Conservation (phyloP, 2,888 invertebrate genomes). For the Apotomis capreana region DNA sequence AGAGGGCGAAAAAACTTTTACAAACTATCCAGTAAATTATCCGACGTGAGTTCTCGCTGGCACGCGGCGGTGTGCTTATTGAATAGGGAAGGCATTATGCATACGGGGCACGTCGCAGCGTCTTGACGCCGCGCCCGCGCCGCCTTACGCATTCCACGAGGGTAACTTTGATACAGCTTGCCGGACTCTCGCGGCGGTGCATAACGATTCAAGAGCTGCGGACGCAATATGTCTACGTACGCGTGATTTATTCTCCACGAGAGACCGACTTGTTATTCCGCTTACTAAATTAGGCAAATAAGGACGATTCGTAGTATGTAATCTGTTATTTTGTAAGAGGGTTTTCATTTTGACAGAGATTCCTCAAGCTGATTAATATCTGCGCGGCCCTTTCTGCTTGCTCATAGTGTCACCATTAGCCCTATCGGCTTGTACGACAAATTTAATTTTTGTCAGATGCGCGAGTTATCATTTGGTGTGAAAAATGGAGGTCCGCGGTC, state of each 20-base stretch:
- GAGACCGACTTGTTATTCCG: constrained; percentile 33
- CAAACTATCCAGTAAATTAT: constrained; percentile 84
- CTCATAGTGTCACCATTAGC: constrained; percentile 78
- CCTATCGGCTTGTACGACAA: constrained; percentile 81
- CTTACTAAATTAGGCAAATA: constrained; percentile 35
- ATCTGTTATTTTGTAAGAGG: constrained; percentile 2
- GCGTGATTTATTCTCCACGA: constrained; percentile 33
- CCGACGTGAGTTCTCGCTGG: constrained; percentile 82
- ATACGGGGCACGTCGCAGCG: constrained; percentile 79
- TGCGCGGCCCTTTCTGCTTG: constrained; percentile 62
- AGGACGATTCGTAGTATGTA: not conserved
- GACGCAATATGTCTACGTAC: constrained; percentile 40
- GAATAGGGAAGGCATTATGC: constrained; percentile 80
- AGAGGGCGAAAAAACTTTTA: constrained; percentile 83
- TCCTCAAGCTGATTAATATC: constrained; percentile 53
- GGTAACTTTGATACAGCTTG: constrained; percentile 34
- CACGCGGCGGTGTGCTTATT: constrained; percentile 83
- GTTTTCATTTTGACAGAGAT: constrained; percentile 14
- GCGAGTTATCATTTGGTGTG: constrained; percentile 82
- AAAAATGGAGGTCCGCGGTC: constrained; percentile 80
- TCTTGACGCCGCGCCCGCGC: constrained; percentile 56
- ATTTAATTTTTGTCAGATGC: constrained; percentile 82
- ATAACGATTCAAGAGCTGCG: constrained; percentile 31
- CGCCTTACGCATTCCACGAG: constrained; percentile 41
- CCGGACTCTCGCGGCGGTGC: constrained; percentile 31